A percentile compares a stretch with the other conserved stretches of the same genome.
phyloP scores from a whole-genome alignment of 2,888 invertebrate species.

The Aradus depressus region DNA sequence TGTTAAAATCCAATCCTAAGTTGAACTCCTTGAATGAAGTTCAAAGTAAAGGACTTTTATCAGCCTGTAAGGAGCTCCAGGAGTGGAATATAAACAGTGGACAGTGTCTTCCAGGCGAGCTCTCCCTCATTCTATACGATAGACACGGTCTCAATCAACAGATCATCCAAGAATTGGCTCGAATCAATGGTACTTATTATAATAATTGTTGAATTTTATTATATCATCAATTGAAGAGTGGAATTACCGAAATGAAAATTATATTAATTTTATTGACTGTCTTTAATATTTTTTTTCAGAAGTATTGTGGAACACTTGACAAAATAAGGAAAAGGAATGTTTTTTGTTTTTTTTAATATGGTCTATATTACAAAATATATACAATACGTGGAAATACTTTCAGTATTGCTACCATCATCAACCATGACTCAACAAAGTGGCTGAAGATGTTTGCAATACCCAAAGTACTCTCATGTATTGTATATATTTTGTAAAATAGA shows the following conservation, averaged over 20 bases:
- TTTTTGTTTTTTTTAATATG: too few relatives aligned
- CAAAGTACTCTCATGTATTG: too few relatives aligned
- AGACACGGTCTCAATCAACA: conserved; percentile 66
- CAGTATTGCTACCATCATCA: too few relatives aligned
- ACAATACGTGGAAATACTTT: too few relatives aligned
- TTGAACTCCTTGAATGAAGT: conserved; percentile 48
- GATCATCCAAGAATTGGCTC: conserved; percentile 52
- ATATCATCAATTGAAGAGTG: background rate
- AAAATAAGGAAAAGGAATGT: too few relatives aligned
- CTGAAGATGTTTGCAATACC: too few relatives aligned
- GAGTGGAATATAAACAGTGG: conserved; percentile 33
- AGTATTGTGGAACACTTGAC: too few relatives aligned
- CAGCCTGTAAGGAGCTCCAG: conserved; percentile 58
- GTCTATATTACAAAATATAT: too few relatives aligned
- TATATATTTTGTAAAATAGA: too few relatives aligned
- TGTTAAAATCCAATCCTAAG: conserved; percentile 47
- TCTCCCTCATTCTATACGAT: conserved; percentile 64
- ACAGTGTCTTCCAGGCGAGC: conserved; percentile 47
- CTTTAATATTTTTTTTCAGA: too few relatives aligned
- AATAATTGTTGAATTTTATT: background rate
- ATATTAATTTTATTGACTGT: too few relatives aligned
- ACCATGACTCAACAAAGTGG: too few relatives aligned
- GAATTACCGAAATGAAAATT: background rate
- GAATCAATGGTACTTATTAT: conserved; percentile 17
- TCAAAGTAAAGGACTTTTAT: conserved; percentile 54